Evolutionary conservation across 2,888 invertebrate species (phyloP).

Genomic region (Aspidiotus rigidus): DNA sequence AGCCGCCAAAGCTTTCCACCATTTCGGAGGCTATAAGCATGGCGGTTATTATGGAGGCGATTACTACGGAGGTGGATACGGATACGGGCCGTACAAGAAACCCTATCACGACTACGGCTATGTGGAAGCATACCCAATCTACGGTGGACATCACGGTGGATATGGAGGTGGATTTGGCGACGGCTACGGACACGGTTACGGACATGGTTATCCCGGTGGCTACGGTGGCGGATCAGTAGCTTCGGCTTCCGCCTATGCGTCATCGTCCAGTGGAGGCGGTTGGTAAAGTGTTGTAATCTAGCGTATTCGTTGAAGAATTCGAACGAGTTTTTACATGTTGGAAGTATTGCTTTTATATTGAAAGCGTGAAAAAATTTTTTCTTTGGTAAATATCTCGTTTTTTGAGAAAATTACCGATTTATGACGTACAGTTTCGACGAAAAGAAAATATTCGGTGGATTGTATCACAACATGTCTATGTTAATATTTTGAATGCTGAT

Average conservation of each 20-base stretch:
- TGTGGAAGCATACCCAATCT: conserved; percentile 29
- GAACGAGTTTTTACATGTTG: no score
- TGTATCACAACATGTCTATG: no score
- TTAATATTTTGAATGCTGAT: no score
- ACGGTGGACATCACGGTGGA: conserved; percentile 18
- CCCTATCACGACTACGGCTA: conserved; percentile 37
- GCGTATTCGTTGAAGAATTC: no score
- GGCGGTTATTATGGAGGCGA: conserved; percentile 44
- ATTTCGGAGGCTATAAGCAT: not conserved
- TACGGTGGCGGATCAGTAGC: conserved; percentile 33
- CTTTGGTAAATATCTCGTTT: no score
- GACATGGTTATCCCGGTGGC: conserved; percentile 37
- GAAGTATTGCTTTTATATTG: no score
- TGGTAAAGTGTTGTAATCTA: no score
- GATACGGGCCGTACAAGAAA: conserved; percentile 37
- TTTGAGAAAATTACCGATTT: no score
- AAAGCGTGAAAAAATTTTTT: no score
- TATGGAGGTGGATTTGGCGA: conserved; percentile 38
- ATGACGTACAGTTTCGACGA: no score
- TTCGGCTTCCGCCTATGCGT: conserved; percentile 34
- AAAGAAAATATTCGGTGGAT: no score
- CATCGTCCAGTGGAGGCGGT: not conserved
- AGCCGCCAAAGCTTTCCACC: conserved; percentile 16
- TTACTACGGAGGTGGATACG: conserved; percentile 40
- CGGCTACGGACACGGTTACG: conserved; percentile 39